Percentiles rank a stretch among this genome's conserved stretches.
Evolutionary conservation across 1,140 invertebrate genomes (phyloP).

Genomic region (Bombus sylvicola): DNA sequence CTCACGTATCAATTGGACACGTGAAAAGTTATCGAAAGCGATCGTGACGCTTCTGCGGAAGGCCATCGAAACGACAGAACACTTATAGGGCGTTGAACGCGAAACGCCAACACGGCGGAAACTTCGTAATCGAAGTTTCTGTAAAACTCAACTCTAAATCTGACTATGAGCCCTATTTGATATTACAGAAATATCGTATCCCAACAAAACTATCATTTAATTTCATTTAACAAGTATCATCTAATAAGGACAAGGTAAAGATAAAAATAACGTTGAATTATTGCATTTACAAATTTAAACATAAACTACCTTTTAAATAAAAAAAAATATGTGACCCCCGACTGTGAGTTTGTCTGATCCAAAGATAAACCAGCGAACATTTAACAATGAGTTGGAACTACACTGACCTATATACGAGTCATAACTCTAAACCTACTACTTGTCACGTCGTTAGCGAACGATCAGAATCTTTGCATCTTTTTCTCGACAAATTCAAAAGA

Average conservation of each 20-base stretch:
- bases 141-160: too few species aligned
- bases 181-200: too few species aligned
- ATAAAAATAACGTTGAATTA: too few species aligned
- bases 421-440: background rate
- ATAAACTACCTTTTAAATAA: too few species aligned
- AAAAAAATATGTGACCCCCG: too few species aligned
- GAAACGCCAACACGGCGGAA: background rate
- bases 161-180: too few species aligned
- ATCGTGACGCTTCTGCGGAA: background rate
- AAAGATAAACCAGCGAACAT: background rate
- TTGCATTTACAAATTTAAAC: too few species aligned
- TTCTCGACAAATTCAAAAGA: background rate
- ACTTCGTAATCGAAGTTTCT: background rate
- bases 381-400: background rate
- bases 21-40: background rate
- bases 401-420: too few species aligned
- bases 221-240: too few species aligned
- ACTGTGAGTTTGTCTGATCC: too few species aligned
- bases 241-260: too few species aligned
- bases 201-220: too few species aligned
- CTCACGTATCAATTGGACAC: background rate
- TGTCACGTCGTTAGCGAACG: background rate
- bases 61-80: background rate
- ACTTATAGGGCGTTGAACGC: slow-evolving; percentile 7
- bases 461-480: background rate